Base-by-base conservation (phyloP, 2,888 invertebrate genomes). In the Ectemnius lituratus region DNA sequence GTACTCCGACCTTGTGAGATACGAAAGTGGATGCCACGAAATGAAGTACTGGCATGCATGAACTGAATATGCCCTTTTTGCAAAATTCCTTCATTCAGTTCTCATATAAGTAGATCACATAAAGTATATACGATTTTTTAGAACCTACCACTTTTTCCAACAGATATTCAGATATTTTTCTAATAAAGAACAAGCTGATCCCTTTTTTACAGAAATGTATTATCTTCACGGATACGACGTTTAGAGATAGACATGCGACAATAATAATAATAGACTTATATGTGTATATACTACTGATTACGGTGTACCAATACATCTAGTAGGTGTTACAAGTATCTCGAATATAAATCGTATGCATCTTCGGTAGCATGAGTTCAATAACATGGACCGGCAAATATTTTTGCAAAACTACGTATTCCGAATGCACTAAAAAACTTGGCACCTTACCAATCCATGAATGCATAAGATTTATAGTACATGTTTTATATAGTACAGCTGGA, bases 281-380 rank as follows among this genome's bases (percentile, higher is more conserved):
- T 66, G 60, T 73, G 65, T 75, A 71, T 59, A 75, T 65, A 69
- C 62, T 75, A 60, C 60, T 60, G 67, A 78, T 68, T 58, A 67
- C 68, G 74, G 80, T 82, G 81, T 82, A 82, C 83, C 81, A 82
- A 82, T 82, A 82, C 83, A 76, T 75, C 66, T 16, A 37, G 72
- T 80, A 74, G 73, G 75, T 60, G 20, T 71, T 58, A 60, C 67
- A 67, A 18, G 47, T 72, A 46, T 47, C 23, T 59, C n/a, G 28
- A 27, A 47, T 6, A 2, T 46, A 56, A 20, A 4, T 6, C 18
- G 61, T 18, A 47, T 27, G 37, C 14, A 49, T 64, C 52, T 58
- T 67, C 46, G 27, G 27, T 28, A 66, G 63, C 28, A 68, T 62
- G 67, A 73, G 76, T 14, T 58, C 64, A 77, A 56, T 62, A 62